Evolutionary conservation across 1,140 invertebrate genomes (phyloP), one percentile per base, ranked within the genome.

Genomic region (Zaprionus camerounensis): DNA sequence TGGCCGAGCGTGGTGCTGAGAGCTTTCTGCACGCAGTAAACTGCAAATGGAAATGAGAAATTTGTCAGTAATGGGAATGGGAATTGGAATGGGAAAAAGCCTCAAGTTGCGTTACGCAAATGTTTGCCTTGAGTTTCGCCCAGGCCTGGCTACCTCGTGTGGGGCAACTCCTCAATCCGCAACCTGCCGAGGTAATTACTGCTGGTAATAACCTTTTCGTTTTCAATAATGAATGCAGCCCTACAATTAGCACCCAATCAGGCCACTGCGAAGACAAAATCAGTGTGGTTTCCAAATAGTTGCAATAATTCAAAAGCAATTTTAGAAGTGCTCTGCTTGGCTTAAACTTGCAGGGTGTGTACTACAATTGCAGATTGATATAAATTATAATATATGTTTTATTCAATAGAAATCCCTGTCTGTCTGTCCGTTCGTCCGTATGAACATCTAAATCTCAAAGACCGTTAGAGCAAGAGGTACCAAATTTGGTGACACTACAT

Each of bases 201-300:
- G n/a, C 41, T 17, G 41, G 7, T 46, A 46, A 46, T 46, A 46
- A 46, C 41, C 7, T 17, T 46, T 17, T 15, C 41, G 5, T 46
- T 46, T 46, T 46, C 2, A 2, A 46, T 46, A 46, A 46, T 46
- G 0, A 7, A 46, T 46, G 41, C 41, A 46, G n/a, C n/a, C 41
- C 41, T 11, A 17, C n/a, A 46, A 46, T 46, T 46, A 46, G 41
- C 41, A 46, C 41, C n/a, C 41, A 46, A 46, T 46, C 41, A 46
- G n/a, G 41, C 31, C 3, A 34, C 31, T 34, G 31, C 9, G 7
- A 15, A 15, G 38, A n/a, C 38, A 5, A 41, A 41, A 41, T 41
- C 38, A 41, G 38, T 41, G 13, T 41, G 38, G 13, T 15, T 41
- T 6, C 5, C 2, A 44, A 44, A 44, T 17, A 17, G 41, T 44